A percentile compares a stretch with the other conserved stretches of the same genome.
Conservation (phyloP, 2,797 vertebrate genomes). For the Propithecus perrieri region DNA sequence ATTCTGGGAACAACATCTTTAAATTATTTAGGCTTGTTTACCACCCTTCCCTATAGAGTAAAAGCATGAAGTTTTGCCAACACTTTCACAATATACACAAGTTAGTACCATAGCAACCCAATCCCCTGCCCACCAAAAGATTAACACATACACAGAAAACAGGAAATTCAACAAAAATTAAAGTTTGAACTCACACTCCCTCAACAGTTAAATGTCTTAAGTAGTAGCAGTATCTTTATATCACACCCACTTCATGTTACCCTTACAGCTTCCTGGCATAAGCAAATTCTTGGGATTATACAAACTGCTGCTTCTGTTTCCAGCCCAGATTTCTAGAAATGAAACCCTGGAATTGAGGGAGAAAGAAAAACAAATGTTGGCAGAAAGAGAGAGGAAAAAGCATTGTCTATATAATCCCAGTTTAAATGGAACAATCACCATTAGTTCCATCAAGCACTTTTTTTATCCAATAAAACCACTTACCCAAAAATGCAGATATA, state of each 20-base stretch:
- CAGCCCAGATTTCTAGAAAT: slow-evolving; percentile 66
- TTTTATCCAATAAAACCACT: slow-evolving; percentile 64
- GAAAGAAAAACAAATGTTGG: slow-evolving; percentile 62
- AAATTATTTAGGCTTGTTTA: slow-evolving; percentile 70
- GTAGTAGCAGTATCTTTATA: slow-evolving; percentile 43
- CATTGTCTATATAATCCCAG: slow-evolving; percentile 70
- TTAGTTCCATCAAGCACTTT: slow-evolving; percentile 55
- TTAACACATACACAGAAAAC: slow-evolving; percentile 57
- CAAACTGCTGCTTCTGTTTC: slow-evolving; percentile 70
- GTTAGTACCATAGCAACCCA: slow-evolving; percentile 50
- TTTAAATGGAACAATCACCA: slow-evolving; percentile 70
- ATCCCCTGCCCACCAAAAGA: slow-evolving; percentile 62
- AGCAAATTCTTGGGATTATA: slow-evolving; percentile 70
- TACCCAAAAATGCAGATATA: slow-evolving; percentile 65
- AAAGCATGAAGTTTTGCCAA: slow-evolving; percentile 54
- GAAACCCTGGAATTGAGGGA: slow-evolving; percentile 75
- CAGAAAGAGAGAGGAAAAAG: slow-evolving; percentile 53
- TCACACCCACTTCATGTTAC: slow-evolving; percentile 64
- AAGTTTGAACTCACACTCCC: slow-evolving; percentile 37
- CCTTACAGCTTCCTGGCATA: slow-evolving; percentile 65
- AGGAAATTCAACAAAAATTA: slow-evolving; percentile 65
- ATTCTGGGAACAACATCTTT: slow-evolving; percentile 66
- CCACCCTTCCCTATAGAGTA: slow-evolving; percentile 48
- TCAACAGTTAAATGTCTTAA: slow-evolving; percentile 58
- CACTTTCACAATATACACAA: slow-evolving; percentile 55